Base-by-base conservation (phyloP, 2,113 vertebrate genomes). In the Sardina pilchardus region DNA sequence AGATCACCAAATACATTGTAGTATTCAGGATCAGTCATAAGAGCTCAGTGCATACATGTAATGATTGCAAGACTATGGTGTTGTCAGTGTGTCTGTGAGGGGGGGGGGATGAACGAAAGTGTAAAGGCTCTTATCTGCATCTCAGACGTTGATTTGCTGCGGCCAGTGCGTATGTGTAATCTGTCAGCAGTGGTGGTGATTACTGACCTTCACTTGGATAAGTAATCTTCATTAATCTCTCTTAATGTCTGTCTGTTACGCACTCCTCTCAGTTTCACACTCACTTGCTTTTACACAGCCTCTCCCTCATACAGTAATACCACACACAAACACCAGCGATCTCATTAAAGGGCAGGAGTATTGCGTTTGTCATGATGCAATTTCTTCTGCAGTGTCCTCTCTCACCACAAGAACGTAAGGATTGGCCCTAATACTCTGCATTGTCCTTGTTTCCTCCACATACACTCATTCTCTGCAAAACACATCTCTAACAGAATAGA, bases 151-250 rank as follows among this genome's bases (percentile, higher is more conserved):
- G 39, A 9, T 85, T 43, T 43, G n/a, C 44, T 84, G 44, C 24
- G 10, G 24, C 16, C 9, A 21, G 14, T 56, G 81, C 4, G 43
- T 82, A 26, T 63, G 50, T 82, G 39, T 85, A 86, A 84, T 53
- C 50, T 7, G 85, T 48, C 39, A 3, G 8, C 82, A 19, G 81
- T 88, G 86, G 88, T 88, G 85, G 16, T 56, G 78, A 26, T 50
- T 82, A 6, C 85, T 93, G 91, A 86, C 89, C 92, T 94, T 90
- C 82, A 91, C 90, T 82, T 63, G 78, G 81, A 86, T 93, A 81
- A 78, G 39, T 83, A 94, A 93, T 36, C 92, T 88, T 91, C 90
- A 92, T 92, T 91, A 86, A 88, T 88, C 86, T 26, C 50, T 82
- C 81, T 5, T 9, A 44, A 26, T 43, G 83, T 19, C 48, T 17